Base-by-base conservation (phyloP, 2,113 vertebrate species). In the Anthoscopus minutus region DNA sequence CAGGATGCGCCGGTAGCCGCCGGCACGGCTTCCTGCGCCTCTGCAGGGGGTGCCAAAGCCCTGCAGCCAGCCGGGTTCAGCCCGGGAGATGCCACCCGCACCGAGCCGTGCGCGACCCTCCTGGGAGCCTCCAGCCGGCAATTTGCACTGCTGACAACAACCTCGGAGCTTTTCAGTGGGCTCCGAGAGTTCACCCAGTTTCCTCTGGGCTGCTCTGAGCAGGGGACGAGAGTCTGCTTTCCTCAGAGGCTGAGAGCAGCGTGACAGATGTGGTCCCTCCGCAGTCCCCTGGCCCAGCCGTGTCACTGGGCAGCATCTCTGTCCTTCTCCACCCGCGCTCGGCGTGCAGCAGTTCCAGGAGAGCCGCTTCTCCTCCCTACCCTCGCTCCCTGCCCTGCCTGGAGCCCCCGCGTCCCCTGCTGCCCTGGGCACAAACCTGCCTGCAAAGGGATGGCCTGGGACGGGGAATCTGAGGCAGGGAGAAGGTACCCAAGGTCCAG, bases 21-120 rank as follows among this genome's bases (percentile, higher is more conserved):
- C 28, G 16, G 62, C 76, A 30, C 0, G 54, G 87, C 48, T 47
- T 28, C 72, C 84, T 6, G 35, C 35, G 90, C 81, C 78, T 96
- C 96, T 94, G 96, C 93, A 96, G 93, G 93, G 93, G 96, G 94
- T 96, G 96, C 94, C 96, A 96, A 58, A 96, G 19, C 87, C 94
- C 81, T 19, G 14, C 24, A 1, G 64, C 58, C 50, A 1, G 50
- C 15, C 27, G 10, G 0, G 23, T 51, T 15, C 23, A 2, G 15
- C 3, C 30, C 20, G 1, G 58, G 62, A 50, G 10, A 1, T 30
- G 79, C 53, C 78, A 30, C 47, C 65, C 4, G 22, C 51, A 6
- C 9, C 0, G 8, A 30, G 50, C 2, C 40, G 60, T 2, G 38
- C 21, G 31, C 0, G 2, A 50, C 25, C 28, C 79, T 1, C 38